Evolutionary conservation across 2,113 vertebrate species (phyloP), one percentile per base, ranked within the genome.

Genomic region (Cottus gobio): DNA sequence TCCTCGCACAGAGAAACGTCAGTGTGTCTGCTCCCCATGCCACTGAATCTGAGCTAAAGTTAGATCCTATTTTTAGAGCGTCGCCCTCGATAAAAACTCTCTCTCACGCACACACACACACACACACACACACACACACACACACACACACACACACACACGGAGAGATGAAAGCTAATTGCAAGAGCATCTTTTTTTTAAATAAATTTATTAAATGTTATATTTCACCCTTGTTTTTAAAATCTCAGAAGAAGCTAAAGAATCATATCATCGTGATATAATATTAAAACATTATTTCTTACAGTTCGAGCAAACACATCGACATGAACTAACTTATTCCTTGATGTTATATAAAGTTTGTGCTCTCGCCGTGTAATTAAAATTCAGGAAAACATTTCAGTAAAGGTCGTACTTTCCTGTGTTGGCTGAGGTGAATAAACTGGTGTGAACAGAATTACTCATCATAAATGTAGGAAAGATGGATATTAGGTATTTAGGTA

Each of bases 61-160:
- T 86, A 90, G 75, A 10, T 1, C 12, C 71, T 79, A 82, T 90
- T 80, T 91, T 84, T 87, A 85, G 86, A 76, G 42, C 79, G 4
- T 65, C 39, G 57, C 64, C 79, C 89, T 82, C 46, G 4, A 87
- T 84, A 62, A 73, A 70, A 52, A 16, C 52, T 12, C 42, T 28
- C 54, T 12, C 28, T 7, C 31, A 52, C 73, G 39, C 7, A 7
- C 31, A 2, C 58, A 67, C 75, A 54, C 42, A 4, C n/a, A 75
- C 48, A 71, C 7, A 7, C 28, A 2, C 58, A 67, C 7, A 9
- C 31, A 2, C 58, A 67, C 63, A 10, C 31, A 52, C 73, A 50
- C 7, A 7, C 31, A 2, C 58, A 67, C 75, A 56, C 44, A n/a
- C 10, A 16, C 20, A 75, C 48, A 66, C 16, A 31, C 48, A 62